These are phyloP conservation scores for Acanthisitta chloris DNA, from an alignment of 2,113 vertebrate species.

Conservation along the genomic window DNA sequence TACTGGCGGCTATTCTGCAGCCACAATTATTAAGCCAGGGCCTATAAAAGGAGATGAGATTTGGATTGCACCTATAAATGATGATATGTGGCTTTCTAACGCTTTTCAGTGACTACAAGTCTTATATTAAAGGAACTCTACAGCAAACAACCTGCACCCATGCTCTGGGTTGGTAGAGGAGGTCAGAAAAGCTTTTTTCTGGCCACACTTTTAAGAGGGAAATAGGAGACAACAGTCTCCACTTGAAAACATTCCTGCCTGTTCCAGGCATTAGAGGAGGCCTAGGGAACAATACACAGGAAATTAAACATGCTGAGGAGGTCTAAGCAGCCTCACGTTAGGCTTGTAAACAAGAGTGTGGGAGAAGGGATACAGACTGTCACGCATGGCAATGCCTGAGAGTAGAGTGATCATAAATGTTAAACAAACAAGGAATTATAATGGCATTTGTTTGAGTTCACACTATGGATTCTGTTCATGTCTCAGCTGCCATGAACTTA, in stretches of 20 bases:
- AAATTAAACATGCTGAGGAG: conserved; percentile 8
- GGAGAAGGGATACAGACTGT: neutral
- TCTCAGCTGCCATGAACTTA: neutral
- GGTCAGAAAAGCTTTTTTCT: neutral
- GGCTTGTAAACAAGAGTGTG: conserved; percentile 11
- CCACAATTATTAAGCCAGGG: conserved; percentile 60
- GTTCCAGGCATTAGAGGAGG: neutral
- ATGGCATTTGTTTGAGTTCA: neutral
- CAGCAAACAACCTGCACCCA: neutral
- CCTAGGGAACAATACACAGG: neutral
- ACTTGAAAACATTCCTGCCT: neutral
- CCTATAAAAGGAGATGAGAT: conserved; percentile 64
- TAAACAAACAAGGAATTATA: conserved; percentile 2
- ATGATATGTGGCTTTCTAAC: conserved; percentile 44
- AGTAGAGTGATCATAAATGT: neutral
- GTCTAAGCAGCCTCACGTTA: neutral
- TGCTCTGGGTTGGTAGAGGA: neutral
- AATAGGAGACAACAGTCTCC: neutral
- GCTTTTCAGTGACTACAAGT: conserved; percentile 5
- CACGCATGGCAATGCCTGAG: neutral
- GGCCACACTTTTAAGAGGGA: neutral
- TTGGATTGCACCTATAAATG: conserved; percentile 60
- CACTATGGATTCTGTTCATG: neutral
- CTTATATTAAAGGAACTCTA: neutral
- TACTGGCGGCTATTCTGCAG: conserved; percentile 5